Evolutionary conservation across 2,888 invertebrate genomes (phyloP).

Genomic region (Xanthorhoe designata): DNA sequence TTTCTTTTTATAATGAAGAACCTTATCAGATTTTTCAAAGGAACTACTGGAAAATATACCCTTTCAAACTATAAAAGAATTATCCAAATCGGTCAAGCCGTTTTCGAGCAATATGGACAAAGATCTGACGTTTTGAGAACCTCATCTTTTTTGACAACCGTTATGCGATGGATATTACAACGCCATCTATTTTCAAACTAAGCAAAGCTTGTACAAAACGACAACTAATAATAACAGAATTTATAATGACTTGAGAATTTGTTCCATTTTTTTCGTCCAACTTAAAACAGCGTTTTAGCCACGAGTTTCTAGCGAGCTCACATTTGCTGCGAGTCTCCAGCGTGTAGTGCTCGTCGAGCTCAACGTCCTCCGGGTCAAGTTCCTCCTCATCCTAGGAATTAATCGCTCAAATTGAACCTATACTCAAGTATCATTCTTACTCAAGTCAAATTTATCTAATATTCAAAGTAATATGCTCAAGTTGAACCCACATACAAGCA

Average conservation of each 20-base stretch:
- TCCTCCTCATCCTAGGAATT: constrained; percentile 91
- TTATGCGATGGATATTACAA: too few species aligned
- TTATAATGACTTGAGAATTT: too few species aligned
- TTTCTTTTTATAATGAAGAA: too few species aligned
- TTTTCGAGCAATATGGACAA: too few species aligned
- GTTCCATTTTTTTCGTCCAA: background rate
- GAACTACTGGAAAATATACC: too few species aligned
- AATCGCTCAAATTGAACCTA: background rate
- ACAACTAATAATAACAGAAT: too few species aligned
- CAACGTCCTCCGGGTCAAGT: constrained; percentile 94
- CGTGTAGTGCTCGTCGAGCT: constrained; percentile 94
- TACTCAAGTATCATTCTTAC: constrained; percentile 1
- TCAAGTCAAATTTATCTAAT: background rate
- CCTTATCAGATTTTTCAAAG: too few species aligned
- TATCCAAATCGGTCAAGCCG: too few species aligned
- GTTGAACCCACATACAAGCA: background rate
- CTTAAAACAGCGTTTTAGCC: background rate
- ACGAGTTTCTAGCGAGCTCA: constrained; percentile 74
- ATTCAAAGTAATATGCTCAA: background rate
- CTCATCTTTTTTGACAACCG: too few species aligned
- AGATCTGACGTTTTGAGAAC: too few species aligned
- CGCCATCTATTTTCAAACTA: too few species aligned
- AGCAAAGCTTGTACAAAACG: too few species aligned
- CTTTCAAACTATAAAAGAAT: background rate
- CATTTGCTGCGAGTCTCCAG: constrained; percentile 96